Evolutionary conservation across 1,140 invertebrate genomes (phyloP).

Genomic region (Metaphire vulgaris): DNA sequence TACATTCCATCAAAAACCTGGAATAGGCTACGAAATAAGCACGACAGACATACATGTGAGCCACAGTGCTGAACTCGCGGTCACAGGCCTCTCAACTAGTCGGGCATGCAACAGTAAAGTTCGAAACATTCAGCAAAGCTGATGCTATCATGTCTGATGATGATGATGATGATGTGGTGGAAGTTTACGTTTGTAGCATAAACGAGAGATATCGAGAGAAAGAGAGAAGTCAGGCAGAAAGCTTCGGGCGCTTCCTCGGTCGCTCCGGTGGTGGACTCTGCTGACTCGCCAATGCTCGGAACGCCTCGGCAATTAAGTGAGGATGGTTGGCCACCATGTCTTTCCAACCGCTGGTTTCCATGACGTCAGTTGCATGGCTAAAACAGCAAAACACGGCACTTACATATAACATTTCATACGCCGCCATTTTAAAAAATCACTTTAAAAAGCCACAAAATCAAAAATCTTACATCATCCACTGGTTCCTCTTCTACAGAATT

Average conservation of each 20-base stretch:
- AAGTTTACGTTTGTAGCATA: not conserved
- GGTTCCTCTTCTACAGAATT: too few species aligned
- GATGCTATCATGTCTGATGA: not conserved
- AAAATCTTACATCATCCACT: too few species aligned
- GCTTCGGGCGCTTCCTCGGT: constrained; percentile 66
- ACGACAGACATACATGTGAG: not conserved
- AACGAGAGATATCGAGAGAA: not conserved
- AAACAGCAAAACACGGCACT: too few species aligned
- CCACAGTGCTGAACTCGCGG: not conserved
- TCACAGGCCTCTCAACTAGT: not conserved
- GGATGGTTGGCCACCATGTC: constrained; percentile 93
- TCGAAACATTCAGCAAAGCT: not conserved
- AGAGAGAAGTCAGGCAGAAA: not conserved
- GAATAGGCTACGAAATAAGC: not conserved
- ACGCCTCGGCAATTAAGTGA: constrained; percentile 95
- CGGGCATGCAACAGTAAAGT: not conserved
- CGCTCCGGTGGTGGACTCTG: constrained; percentile 96
- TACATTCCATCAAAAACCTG: too few species aligned
- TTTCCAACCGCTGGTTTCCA: constrained; percentile 98
- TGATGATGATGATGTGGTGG: not conserved
- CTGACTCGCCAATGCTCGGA: constrained; percentile 92
- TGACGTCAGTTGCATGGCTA: constrained; percentile 95
- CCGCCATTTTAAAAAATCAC: too few species aligned
- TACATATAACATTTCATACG: too few species aligned
- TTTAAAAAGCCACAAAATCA: too few species aligned